Conservation (phyloP, 2,888 invertebrate genomes). For the Tubulanus polymorphus region DNA sequence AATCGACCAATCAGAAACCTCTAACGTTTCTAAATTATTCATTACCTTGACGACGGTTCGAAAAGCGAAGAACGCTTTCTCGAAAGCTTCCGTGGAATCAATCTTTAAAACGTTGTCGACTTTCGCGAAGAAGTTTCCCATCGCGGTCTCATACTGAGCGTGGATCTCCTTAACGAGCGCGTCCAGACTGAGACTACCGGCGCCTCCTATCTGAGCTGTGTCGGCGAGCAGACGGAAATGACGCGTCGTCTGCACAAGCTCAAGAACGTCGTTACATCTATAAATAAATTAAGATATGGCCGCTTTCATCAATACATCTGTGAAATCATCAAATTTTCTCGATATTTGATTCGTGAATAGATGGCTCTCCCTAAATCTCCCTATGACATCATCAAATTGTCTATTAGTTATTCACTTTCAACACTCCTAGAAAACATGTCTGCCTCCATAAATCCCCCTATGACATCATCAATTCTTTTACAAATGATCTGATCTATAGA, state of each 20-base stretch:
- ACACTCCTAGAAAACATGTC: no score
- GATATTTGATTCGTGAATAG: no score
- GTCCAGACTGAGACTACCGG: constrained; percentile 49
- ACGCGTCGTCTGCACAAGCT: constrained; percentile 50
- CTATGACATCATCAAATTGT: no score
- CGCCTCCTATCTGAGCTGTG: constrained; percentile 51
- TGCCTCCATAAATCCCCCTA: no score
- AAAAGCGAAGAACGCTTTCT: constrained; percentile 50
- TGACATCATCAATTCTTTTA: no score
- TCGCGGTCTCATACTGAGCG: constrained; percentile 41
- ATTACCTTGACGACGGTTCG: constrained; percentile 50
- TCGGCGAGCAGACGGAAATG: constrained; percentile 51
- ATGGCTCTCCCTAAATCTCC: no score
- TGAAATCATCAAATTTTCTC: no score
- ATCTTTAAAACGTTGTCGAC: constrained; percentile 48
- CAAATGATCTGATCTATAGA: no score
- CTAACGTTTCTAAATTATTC: not conserved
- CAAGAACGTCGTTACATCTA: constrained; percentile 53
- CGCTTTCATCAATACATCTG: no score
- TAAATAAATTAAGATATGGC: constrained; percentile 3
- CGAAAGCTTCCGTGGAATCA: constrained; percentile 49
- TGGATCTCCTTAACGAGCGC: constrained; percentile 51
- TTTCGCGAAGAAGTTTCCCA: constrained; percentile 45
- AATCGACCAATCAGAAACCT: not conserved
- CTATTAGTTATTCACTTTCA: no score